Evolutionary conservation across 2,797 vertebrate genomes (phyloP), one percentile per base, ranked within the genome.

Genomic region (Squalus acanthias): DNA sequence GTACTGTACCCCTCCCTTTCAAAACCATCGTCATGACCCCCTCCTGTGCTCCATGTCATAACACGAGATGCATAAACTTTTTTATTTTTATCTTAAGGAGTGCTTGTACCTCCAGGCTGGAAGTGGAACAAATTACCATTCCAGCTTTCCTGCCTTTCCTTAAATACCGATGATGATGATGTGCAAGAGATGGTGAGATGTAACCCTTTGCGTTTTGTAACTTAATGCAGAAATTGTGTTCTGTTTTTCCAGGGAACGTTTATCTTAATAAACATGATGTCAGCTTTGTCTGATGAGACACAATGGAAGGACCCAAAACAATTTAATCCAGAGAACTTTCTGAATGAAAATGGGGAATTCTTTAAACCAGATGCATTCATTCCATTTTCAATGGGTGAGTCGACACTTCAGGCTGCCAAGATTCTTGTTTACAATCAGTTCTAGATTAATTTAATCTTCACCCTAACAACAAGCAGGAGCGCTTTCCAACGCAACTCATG

Each of bases 281-380:
- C 95, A 1, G 50, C 53, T 79, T 50, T 96, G 50, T 60, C n/a
- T 26, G 95, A 79, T 0, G 72, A 79, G 50, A 17, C 24, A 7
- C 67, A 46, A 3, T 96, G 95, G 95, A 60, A 79, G 69, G 12
- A 74, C 57, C 72, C 95, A 2, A 20, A 79, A 3, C 33, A 79
- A 8, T 96, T 96, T 33, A 96, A 96, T 74, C 72, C 72, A 33
- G 70, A 33, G 29, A 96, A 96, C 7, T 96, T 96, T 26, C 95
- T 72, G 95, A 96, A 60, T 8, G 76, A 82, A 53, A 50, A 96
- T 33, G 46, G 95, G 46, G 95, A 96, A 70, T 79, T 96, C 24
- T 33, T 76, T 20, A 79, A 96, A 29, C 95, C 95, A 26, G 95
- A 79, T 9, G 95, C 95, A 46, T 96, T 96, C 12, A 57, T 96